Evolutionary conservation across 2,113 vertebrate genomes (phyloP).

Genomic region (Pseudopipra pipra): DNA sequence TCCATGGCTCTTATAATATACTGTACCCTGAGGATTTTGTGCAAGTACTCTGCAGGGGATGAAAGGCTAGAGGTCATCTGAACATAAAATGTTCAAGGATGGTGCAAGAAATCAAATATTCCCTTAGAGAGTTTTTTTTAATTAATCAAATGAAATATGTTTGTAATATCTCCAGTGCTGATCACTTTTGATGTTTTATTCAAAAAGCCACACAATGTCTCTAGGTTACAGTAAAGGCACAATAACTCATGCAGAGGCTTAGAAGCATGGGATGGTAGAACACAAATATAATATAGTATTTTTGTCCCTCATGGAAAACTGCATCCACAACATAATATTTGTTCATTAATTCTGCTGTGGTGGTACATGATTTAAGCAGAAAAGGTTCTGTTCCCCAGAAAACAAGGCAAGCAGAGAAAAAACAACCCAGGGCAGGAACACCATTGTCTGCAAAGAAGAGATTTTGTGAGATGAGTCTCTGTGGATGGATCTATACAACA

Average conservation of each 20-base stretch:
- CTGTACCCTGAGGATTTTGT: constrained; percentile 23
- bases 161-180: constrained; percentile 26
- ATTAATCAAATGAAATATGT: constrained; percentile 59
- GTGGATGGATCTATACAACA: neutral
- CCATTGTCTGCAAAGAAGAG: neutral
- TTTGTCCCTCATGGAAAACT: neutral
- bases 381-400: neutral
- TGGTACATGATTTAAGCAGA: neutral
- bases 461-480: neutral
- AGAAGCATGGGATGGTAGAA: neutral
- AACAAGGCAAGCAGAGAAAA: neutral
- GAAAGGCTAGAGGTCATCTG: constrained; percentile 32
- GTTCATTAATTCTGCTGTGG: neutral
- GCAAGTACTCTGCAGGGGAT: constrained; percentile 33
- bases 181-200: constrained; percentile 5
- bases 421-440: neutral
- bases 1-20: constrained; percentile 30
- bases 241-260: neutral
- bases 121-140: constrained; percentile 28
- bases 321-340: neutral
- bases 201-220: neutral
- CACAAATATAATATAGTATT: neutral
- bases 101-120: constrained; percentile 13
- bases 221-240: constrained; percentile 7
- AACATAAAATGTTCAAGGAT: neutral